A percentile compares a stretch with the other conserved stretches of the same genome.
These are phyloP conservation scores for Asteroscopus sphinx DNA, from an alignment of 2,888 invertebrate species.

Conservation along the genomic window DNA sequence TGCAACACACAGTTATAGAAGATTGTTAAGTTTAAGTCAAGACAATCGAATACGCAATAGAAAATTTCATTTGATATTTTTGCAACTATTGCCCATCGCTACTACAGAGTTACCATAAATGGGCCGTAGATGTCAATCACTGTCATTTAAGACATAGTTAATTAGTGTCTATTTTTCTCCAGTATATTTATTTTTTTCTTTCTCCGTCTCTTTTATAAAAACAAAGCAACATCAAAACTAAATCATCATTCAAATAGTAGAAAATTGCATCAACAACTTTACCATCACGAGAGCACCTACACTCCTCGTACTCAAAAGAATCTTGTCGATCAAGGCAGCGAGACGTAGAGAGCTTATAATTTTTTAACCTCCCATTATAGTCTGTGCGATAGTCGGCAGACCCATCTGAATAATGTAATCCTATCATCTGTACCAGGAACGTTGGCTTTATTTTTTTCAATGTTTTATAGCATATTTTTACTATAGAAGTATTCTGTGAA, in stretches of 20 bases:
- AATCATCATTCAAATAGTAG: neutral
- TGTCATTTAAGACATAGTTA: no score
- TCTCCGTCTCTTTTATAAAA: no score
- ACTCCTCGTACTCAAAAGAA: constrained; percentile 16
- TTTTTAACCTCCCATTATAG: constrained; percentile 55
- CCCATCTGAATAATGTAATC: constrained; percentile 60
- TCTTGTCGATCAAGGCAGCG: constrained; percentile 27
- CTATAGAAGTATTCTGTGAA: constrained; percentile 13
- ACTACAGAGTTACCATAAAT: no score
- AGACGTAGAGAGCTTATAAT: constrained; percentile 53
- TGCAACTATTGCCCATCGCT: no score
- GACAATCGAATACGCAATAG: no score
- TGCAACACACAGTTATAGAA: no score
- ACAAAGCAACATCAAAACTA: neutral
- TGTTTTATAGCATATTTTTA: constrained; percentile 53
- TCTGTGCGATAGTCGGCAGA: constrained; percentile 43
- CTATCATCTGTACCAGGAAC: constrained; percentile 51
- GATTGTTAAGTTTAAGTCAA: no score
- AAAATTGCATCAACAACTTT: neutral
- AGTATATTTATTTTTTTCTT: no score
- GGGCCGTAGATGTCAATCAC: no score
- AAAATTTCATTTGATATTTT: no score
- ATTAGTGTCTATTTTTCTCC: no score
- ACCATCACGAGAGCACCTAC: constrained; percentile 1
- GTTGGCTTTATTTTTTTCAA: constrained; percentile 30